phyloP scores from a whole-genome alignment of 2,113 vertebrate species.

The Hyla sarda region DNA sequence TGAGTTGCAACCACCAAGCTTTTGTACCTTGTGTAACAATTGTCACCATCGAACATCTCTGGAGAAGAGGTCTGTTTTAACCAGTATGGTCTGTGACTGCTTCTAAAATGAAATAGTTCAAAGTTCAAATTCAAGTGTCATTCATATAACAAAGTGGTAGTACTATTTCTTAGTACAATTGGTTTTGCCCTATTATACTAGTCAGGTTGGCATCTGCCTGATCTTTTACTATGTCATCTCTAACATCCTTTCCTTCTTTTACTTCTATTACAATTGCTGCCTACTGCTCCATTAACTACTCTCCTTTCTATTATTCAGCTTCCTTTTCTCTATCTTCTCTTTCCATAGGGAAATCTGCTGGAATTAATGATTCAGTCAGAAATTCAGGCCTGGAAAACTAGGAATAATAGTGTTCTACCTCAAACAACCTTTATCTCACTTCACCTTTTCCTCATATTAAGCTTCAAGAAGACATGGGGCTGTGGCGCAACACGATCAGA shows the following conservation, averaged over 20 bases:
- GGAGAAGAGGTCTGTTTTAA: no score
- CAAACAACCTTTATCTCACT: constrained; percentile 55
- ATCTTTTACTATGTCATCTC: background rate
- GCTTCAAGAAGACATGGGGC: constrained; percentile 85
- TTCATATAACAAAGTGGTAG: no score
- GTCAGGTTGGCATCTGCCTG: background rate
- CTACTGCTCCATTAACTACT: constrained; percentile 9
- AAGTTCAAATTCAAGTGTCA: no score
- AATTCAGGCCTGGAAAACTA: constrained; percentile 39
- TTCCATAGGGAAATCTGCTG: constrained; percentile 49
- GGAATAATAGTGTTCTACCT: constrained; percentile 36
- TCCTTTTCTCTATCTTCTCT: constrained; percentile 50
- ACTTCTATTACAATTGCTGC: background rate
- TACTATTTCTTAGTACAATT: background rate
- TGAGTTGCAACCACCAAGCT: no score
- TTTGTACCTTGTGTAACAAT: no score
- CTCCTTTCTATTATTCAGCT: constrained; percentile 52
- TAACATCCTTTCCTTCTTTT: background rate
- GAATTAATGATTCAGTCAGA: constrained; percentile 43
- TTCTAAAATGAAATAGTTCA: no score
- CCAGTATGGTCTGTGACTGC: no score
- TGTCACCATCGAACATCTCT: no score
- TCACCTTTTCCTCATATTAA: constrained; percentile 63
- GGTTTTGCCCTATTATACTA: background rate
- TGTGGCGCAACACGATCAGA: constrained; percentile 73